Base-by-base conservation (phyloP, 2,797 vertebrate genomes). In the Malacoctenus gilli region DNA sequence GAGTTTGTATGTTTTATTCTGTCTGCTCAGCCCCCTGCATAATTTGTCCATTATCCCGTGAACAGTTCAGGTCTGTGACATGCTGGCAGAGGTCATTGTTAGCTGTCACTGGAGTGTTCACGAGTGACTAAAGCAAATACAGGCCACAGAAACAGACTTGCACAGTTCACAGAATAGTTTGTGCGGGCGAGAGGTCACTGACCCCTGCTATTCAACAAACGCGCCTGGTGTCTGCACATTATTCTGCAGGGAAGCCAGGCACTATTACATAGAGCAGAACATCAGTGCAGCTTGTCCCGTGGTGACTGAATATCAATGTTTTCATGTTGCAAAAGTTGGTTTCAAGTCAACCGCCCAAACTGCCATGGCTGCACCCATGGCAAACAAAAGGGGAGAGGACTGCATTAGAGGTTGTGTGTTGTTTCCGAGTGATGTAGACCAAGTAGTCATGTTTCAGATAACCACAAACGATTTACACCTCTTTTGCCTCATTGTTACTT, bases 11-110 rank as follows among this genome's bases (percentile, higher is more conserved):
- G 9, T 28, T 5, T 59, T 16, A 18, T 73, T 77, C 1, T 59
- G 14, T 75, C 79, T 73, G 55, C 55, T 59, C 64, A 50, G 48
- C 23, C 69, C 51, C 25, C 62, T 73, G 68, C 48, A 68, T 73
- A 73, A 73, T 70, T 66, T 63, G 63, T 54, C 65, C n/a, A 56
- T 85, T 62, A 78, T 70, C 40, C 21, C 16, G 39, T 56, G 58
- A 66, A 54, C 60, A 41, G 69, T 42, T 69, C 54, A 46, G 71
- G 62, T 66, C 58, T 50, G 43, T 56, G 54, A 58, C 67, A 44
- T 39, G 14, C 58, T 77, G 72, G 30, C 61, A 64, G 59, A 62
- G 83, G 70, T 72, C 59, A 59, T 36, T 44, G 55, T 43, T 56
- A 48, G 42, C 62, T 60, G 66, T 59, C 66, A 61, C 38, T 40